A percentile compares a stretch with the other conserved stretches of the same genome.
Conservation (phyloP, 1,140 invertebrate species). For the Bilobella aurantiaca region DNA sequence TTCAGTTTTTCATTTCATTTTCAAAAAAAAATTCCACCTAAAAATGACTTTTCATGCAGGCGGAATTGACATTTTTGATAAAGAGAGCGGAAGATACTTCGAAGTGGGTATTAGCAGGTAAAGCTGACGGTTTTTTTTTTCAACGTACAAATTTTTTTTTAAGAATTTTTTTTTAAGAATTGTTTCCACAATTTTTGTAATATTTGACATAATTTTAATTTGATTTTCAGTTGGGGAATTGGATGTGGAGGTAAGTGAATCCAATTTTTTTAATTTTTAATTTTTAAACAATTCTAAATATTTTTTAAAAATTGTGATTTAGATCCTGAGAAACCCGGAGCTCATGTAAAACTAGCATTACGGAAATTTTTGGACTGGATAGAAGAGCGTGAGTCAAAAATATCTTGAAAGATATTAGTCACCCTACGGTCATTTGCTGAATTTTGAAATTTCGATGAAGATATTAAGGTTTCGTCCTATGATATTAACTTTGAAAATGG, state of each 20-base stretch:
- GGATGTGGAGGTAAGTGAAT: conserved; percentile 51
- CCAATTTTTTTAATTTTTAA: no score
- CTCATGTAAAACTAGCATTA: conserved; percentile 63
- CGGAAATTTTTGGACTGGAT: conserved; percentile 65
- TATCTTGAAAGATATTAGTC: neutral
- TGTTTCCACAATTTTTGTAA: conserved; percentile 41
- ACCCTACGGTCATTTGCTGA: neutral
- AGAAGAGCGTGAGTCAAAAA: conserved; percentile 40
- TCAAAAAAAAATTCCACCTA: neutral
- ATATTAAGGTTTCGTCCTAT: neutral
- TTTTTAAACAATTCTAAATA: no score
- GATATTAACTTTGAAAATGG: no score
- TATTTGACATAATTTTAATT: conserved; percentile 40
- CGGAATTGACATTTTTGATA: neutral
- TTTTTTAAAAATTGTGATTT: neutral
- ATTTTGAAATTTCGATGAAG: neutral
- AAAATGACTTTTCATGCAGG: no score
- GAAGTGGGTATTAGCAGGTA: conserved; percentile 1
- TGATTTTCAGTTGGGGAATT: conserved; percentile 48
- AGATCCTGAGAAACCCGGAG: conserved; percentile 65
- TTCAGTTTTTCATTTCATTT: conserved; percentile 24
- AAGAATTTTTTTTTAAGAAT: conserved; percentile 23
- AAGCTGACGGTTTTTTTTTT: no score
- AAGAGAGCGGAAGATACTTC: conserved; percentile 11
- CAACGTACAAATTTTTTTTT: no score